Evolutionary conservation across 2,888 invertebrate genomes (phyloP), one percentile per base, ranked within the genome.

Genomic region (Biston betularia): DNA sequence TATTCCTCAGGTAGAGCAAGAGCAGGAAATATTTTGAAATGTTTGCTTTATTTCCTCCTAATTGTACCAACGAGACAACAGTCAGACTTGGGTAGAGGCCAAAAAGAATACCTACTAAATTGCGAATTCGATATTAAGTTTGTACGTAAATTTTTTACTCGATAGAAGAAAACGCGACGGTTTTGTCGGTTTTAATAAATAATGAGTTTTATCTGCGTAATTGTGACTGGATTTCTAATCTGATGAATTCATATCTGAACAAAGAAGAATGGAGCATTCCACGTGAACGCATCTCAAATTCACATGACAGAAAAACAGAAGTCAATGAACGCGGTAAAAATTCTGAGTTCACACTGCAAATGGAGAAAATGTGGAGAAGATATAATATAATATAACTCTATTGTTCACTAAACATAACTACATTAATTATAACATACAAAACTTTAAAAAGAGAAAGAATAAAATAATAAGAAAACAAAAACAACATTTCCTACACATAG

Each of bases 21-120:
- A 74, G 75, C 63, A 54, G 71, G 67, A 71, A 81, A 83, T 80
- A 80, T 85, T 84, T 81, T 75, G 71, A 79, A 77, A 75, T 78
- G 66, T 82, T 83, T 80, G 76, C 69, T 74, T 75, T 73, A 77
- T 78, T 81, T 82, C 71, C 71, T 78, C 71, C 67, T 75, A 77
- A 81, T 81, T 82, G 77, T 80, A 84, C 85, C 82, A 81, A 86
- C 81, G 81, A 83, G 78, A 79, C 80, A 74, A 71, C 76, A 72
- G 73, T 75, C 76, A 77, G 81, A 83, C 79, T 92, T 91, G 90
- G 91, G 78, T 68, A 55, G 50, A 63, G 68, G 88, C 90, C 92
- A 91, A 89, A 79, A 80, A 79, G 81, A 85, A 83, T 77, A 82
- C 74, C 68, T 65, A 70, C 70, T 73, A 78, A 75, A 71, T 68